These are phyloP conservation scores for Hypothenemus hampei DNA, from an alignment of 1,140 invertebrate genomes.

Conservation along the genomic window DNA sequence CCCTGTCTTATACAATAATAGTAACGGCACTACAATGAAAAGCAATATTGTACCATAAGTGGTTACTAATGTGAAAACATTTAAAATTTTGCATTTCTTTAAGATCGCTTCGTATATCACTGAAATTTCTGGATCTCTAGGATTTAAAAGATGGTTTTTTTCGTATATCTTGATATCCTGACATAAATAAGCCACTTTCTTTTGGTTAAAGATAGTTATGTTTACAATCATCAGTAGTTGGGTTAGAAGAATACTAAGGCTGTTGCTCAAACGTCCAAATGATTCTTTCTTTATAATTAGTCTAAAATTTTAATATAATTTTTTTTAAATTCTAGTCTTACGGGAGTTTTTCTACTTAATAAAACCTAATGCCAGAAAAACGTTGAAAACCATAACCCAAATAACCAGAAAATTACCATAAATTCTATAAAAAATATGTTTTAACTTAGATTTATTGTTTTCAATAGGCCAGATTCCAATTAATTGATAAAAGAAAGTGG, in stretches of 20 bases:
- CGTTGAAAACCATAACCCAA: no score
- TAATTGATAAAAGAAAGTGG: no score
- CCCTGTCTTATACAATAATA: neutral
- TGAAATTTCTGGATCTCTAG: neutral
- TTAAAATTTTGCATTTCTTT: neutral
- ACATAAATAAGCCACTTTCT: slow-evolving; percentile 1
- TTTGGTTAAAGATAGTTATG: neutral
- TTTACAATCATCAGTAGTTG: neutral
- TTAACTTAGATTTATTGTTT: no score
- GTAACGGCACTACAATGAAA: neutral
- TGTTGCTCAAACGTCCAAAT: slow-evolving; percentile 8
- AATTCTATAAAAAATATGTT: no score
- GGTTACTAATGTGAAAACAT: slow-evolving; percentile 5
- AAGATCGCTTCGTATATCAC: neutral
- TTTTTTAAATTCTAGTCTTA: no score
- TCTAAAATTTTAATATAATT: no score
- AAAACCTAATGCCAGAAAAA: no score
- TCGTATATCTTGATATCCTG: neutral
- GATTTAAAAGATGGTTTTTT: neutral
- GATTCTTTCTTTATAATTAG: no score
- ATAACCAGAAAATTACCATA: no score
- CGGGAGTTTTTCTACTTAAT: no score
- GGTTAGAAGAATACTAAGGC: slow-evolving; percentile 1
- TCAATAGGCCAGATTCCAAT: no score
- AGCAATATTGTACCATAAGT: no score